Percentiles rank a stretch among this genome's conserved stretches.
Conservation (phyloP, 2,888 invertebrate species). For the Xestia ashworthii region DNA sequence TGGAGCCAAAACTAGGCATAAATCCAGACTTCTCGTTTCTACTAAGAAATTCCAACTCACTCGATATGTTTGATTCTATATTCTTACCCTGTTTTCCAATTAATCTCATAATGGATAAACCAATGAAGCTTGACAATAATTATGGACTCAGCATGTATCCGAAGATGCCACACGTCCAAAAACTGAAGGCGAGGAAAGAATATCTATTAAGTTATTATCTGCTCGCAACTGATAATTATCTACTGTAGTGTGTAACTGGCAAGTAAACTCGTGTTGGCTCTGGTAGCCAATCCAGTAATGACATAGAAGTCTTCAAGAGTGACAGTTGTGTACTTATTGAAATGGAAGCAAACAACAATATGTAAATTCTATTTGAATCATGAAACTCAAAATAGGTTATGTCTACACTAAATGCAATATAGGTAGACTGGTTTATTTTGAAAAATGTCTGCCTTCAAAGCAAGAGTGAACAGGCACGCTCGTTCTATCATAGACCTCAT, state of each 20-base stretch:
- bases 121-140: slow-evolving; percentile 38
- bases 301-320: slow-evolving; percentile 12
- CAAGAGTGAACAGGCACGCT: too few species aligned
- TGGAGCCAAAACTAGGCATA: neutral
- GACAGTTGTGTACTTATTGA: slow-evolving; percentile 6
- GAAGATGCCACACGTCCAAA: slow-evolving; percentile 32
- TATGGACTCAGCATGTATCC: slow-evolving; percentile 29
- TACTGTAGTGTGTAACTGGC: slow-evolving; percentile 33
- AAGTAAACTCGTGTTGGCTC: slow-evolving; percentile 1
- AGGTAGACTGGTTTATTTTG: too few species aligned
- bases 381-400: too few species aligned
- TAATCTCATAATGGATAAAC: slow-evolving; percentile 16
- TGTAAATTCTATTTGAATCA: neutral
- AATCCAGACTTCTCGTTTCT: neutral
- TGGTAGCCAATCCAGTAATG: slow-evolving; percentile 31
- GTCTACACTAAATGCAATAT: too few species aligned
- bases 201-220: slow-evolving; percentile 59
- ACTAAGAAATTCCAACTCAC: neutral
- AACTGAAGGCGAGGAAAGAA: slow-evolving; percentile 42
- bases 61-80: neutral
- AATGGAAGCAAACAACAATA: neutral
- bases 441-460: too few species aligned
- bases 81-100: slow-evolving; percentile 23
- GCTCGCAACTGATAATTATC: slow-evolving; percentile 51
- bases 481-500: too few species aligned